These are phyloP conservation scores for Brenthis ino DNA, from an alignment of 2,888 invertebrate species.

Conservation along the genomic window DNA sequence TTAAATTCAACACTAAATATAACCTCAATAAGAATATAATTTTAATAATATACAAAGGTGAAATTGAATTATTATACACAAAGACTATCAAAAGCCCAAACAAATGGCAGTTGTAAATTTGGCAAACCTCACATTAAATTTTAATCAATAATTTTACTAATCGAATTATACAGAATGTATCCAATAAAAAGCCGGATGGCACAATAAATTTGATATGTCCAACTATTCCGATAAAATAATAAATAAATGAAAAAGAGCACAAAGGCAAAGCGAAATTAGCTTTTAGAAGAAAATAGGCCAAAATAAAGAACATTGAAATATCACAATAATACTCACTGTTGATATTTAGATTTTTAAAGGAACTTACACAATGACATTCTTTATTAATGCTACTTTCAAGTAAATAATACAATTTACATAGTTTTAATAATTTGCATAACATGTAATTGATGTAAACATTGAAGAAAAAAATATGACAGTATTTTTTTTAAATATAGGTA, in stretches of 20 bases:
- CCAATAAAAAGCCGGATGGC: slow-evolving; percentile 6
- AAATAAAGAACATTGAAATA: slow-evolving; percentile 15
- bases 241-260: slow-evolving; percentile 8
- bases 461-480: no score
- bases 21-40: slow-evolving; percentile 62
- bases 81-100: slow-evolving; percentile 52
- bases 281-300: slow-evolving; percentile 22
- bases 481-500: no score
- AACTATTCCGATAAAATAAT: slow-evolving; percentile 11
- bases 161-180: slow-evolving; percentile 9
- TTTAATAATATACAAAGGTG: slow-evolving; percentile 55
- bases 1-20: slow-evolving; percentile 76
- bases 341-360: slow-evolving; percentile 13
- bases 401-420: not conserved
- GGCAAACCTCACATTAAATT: slow-evolving; percentile 52
- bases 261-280: slow-evolving; percentile 15
- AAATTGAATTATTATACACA: slow-evolving; percentile 54
- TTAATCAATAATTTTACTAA: slow-evolving; percentile 14
- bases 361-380: slow-evolving; percentile 12
- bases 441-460: no score
- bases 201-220: slow-evolving; percentile 13
- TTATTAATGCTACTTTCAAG: not conserved
- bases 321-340: slow-evolving; percentile 19
- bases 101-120: slow-evolving; percentile 71
- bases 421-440: not conserved